A percentile compares a stretch with the other conserved stretches of the same genome.
phyloP scores from a whole-genome alignment of 2,888 invertebrate genomes.

The Sipunculus nudus region DNA sequence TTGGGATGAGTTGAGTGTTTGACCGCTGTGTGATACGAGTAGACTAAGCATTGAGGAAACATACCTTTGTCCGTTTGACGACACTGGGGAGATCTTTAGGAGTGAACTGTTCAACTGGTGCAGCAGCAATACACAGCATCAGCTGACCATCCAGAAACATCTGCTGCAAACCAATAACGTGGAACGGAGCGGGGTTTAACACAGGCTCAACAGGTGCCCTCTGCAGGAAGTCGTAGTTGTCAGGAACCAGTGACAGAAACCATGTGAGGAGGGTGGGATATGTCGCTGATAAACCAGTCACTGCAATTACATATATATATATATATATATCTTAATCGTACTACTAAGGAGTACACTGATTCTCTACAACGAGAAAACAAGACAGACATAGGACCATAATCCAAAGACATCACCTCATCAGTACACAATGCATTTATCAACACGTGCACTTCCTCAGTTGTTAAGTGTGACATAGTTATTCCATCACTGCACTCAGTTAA shows the following conservation, averaged over 20 bases:
- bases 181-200: conserved; percentile 43
- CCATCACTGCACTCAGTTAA: too few species aligned
- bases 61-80: conserved; percentile 52
- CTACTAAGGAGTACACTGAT: too few species aligned
- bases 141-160: conserved; percentile 53
- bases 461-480: too few species aligned
- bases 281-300: conserved; percentile 51
- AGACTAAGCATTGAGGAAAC: too few species aligned
- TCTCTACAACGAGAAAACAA: not conserved
- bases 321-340: too few species aligned
- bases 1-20: too few species aligned
- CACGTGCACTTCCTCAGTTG: too few species aligned
- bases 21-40: too few species aligned
- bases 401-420: too few species aligned
- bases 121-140: conserved; percentile 51
- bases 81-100: conserved; percentile 35
- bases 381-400: too few species aligned
- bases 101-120: conserved; percentile 47
- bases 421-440: too few species aligned
- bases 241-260: conserved; percentile 57
- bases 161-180: conserved; percentile 60
- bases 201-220: not conserved
- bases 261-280: conserved; percentile 57
- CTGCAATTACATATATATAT: conserved; percentile 41
- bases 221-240: conserved; percentile 47